A percentile compares a stretch with the other conserved stretches of the same genome.
phyloP scores from a whole-genome alignment of 2,797 vertebrate species.

The Takifugu ocellatus region DNA sequence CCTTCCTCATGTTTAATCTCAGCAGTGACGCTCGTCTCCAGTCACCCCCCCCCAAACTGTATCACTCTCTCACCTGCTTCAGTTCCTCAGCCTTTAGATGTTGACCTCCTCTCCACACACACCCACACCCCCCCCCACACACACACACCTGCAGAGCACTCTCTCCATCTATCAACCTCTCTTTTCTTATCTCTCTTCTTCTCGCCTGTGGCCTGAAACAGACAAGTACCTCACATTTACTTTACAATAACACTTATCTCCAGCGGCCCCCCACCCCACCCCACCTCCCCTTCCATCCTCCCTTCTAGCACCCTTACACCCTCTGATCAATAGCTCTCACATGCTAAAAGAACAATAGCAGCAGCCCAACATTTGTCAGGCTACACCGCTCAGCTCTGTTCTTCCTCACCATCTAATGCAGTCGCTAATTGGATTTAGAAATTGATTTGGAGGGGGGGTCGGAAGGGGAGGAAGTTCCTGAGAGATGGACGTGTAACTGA shows the following conservation, averaged over 20 bases:
- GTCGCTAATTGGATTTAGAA: constrained; percentile 63
- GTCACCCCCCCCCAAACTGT: constrained; percentile 10
- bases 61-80: constrained; percentile 44
- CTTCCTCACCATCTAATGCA: constrained; percentile 41
- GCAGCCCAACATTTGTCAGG: constrained; percentile 47
- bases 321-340: constrained; percentile 55
- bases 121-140: constrained; percentile 7
- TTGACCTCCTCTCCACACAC: constrained; percentile 9
- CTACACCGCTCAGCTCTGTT: constrained; percentile 40
- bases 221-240: constrained; percentile 38
- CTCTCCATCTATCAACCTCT: constrained; percentile 13
- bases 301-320: constrained; percentile 3
- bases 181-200: constrained; percentile 10
- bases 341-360: constrained; percentile 43
- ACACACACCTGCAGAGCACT: constrained; percentile 25
- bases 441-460: constrained; percentile 52
- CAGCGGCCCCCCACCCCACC: not conserved
- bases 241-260: constrained; percentile 41
- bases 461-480: constrained; percentile 11
- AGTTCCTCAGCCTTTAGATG: constrained; percentile 20
- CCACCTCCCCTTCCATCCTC: not conserved
- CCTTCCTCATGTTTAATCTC: constrained; percentile 37
- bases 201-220: constrained; percentile 7
- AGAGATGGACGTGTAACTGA: constrained; percentile 27
- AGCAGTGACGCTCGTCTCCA: constrained; percentile 34